Percentiles rank a stretch among this genome's conserved stretches.
These are phyloP conservation scores for Pollenia griseotomentosa DNA, from an alignment of 2,888 invertebrate genomes.

Conservation along the genomic window DNA sequence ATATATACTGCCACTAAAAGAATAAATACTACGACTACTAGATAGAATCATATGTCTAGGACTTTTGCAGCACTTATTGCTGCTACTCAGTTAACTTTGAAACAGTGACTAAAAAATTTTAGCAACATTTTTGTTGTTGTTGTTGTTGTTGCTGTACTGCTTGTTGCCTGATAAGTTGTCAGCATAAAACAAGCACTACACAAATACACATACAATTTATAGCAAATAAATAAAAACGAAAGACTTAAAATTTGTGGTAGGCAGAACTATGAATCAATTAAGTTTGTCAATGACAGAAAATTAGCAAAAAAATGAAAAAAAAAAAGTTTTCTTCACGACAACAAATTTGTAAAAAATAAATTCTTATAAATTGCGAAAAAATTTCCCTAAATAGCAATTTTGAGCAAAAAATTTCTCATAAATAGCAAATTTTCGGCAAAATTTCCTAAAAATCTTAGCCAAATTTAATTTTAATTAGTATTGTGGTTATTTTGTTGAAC, in stretches of 20 bases:
- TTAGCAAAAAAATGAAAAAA: too few species aligned
- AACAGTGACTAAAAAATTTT: slow-evolving; percentile 9
- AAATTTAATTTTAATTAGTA: too few species aligned
- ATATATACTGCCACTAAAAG: slow-evolving; percentile 14
- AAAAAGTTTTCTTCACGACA: too few species aligned
- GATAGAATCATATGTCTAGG: slow-evolving; percentile 21
- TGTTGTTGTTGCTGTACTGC: slow-evolving; percentile 37
- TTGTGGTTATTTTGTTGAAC: too few species aligned
- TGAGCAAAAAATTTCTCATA: too few species aligned
- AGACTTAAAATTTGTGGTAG: neutral
- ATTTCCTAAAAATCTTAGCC: too few species aligned
- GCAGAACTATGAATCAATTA: too few species aligned
- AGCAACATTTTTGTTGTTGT: slow-evolving; percentile 53
- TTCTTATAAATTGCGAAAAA: too few species aligned
- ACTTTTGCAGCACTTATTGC: slow-evolving; percentile 7
- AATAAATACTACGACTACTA: neutral
- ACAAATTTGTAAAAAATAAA: too few species aligned
- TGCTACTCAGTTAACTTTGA: slow-evolving; percentile 16
- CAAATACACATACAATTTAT: slow-evolving; percentile 37
- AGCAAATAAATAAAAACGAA: slow-evolving; percentile 10
- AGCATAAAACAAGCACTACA: slow-evolving; percentile 49
- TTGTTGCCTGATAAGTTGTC: slow-evolving; percentile 68
- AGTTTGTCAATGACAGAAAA: too few species aligned
- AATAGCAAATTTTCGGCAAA: too few species aligned
- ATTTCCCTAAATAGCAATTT: too few species aligned